Evolutionary conservation across 1,140 invertebrate species (phyloP).

Genomic region (Lordiphosa collinella): DNA sequence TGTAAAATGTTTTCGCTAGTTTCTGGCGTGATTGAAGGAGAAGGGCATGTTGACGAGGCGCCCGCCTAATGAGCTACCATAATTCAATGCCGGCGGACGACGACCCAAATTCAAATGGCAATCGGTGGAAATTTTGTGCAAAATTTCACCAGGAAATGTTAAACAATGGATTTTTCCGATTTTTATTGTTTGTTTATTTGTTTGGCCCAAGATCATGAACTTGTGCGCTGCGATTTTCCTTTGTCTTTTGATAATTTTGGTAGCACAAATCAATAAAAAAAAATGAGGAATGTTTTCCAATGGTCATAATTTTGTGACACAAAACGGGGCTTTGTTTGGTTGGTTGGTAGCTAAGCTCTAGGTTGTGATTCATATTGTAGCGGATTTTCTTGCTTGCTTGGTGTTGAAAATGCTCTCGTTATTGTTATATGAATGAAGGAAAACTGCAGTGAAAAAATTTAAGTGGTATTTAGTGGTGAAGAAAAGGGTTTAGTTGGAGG

Average conservation of each 20-base stretch:
- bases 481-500: no score
- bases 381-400: constrained; percentile 16
- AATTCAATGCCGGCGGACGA: constrained; percentile 60
- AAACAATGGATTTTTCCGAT: constrained; percentile 52
- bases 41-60: constrained; percentile 62
- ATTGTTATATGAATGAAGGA: no score
- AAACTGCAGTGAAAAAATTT: constrained; percentile 13
- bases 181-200: constrained; percentile 48
- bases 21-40: constrained; percentile 68
- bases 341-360: constrained; percentile 42
- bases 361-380: constrained; percentile 42
- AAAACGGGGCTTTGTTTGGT: constrained; percentile 17
- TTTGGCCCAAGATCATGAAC: constrained; percentile 69
- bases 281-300: constrained; percentile 54
- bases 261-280: constrained; percentile 72
- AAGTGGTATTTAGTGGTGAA: no score
- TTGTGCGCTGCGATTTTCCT: constrained; percentile 32
- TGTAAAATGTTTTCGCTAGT: constrained; percentile 41
- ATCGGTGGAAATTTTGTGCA: constrained; percentile 28
- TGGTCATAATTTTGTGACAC: constrained; percentile 52
- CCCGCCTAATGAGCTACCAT: constrained; percentile 67
- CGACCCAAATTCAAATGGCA: constrained; percentile 61
- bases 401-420: no score
- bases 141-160: constrained; percentile 69
- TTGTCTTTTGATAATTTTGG: constrained; percentile 62